Percentiles rank a stretch among this genome's conserved stretches.
Conservation (phyloP, 1,140 invertebrate genomes). For the Orussus abietinus region DNA sequence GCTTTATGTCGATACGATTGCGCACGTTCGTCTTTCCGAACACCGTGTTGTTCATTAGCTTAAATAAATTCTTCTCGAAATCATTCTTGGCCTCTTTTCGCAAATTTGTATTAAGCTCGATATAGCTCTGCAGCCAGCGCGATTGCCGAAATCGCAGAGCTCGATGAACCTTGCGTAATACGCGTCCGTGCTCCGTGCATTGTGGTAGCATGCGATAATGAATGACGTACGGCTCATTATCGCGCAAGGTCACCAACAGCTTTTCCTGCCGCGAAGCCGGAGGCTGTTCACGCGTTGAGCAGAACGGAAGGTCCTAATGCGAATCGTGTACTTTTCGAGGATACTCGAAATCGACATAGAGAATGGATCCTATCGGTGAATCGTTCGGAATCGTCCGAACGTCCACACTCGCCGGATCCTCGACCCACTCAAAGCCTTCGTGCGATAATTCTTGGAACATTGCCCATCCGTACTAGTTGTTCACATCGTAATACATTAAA, state of each 20-base stretch:
- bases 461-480: no score
- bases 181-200: constrained; percentile 31
- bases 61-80: constrained; percentile 34
- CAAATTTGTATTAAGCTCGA: constrained; percentile 40
- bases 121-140: constrained; percentile 39
- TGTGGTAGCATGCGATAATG: constrained; percentile 40
- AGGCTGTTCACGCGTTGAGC: constrained; percentile 17
- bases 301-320: constrained; percentile 34
- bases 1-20: constrained; percentile 36
- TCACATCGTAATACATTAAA: no score
- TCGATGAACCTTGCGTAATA: constrained; percentile 35
- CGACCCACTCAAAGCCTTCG: no score
- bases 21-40: constrained; percentile 51
- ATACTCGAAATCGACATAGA: constrained; percentile 16
- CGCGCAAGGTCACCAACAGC: constrained; percentile 20
- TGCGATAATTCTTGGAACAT: no score
- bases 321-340: constrained; percentile 7
- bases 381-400: no score
- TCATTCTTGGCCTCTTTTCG: constrained; percentile 27
- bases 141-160: constrained; percentile 40
- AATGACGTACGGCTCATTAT: constrained; percentile 38
- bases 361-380: not conserved
- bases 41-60: constrained; percentile 43
- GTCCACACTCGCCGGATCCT: no score
- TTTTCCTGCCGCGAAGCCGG: constrained; percentile 16